A percentile compares a stretch with the other conserved stretches of the same genome.
phyloP scores from a whole-genome alignment of 2,797 vertebrate genomes.

The Hozukius guyotensis region DNA sequence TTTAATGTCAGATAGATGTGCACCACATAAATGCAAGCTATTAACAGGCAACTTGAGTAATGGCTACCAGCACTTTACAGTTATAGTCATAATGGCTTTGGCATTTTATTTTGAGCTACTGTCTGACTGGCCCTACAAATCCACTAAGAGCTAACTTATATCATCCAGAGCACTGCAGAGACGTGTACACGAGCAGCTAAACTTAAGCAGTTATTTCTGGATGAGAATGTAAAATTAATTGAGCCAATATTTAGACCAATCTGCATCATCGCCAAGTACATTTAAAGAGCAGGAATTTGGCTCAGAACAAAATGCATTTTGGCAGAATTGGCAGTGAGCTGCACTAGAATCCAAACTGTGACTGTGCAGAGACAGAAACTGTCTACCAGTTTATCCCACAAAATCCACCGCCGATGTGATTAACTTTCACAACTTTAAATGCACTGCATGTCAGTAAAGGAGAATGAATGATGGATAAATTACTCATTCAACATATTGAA shows the following conservation, averaged over 20 bases:
- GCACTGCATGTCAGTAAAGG: neutral
- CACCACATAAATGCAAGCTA: neutral
- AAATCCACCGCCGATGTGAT: neutral
- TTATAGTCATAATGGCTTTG: conserved; percentile 20
- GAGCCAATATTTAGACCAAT: conserved; percentile 36
- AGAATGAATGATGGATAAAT: neutral
- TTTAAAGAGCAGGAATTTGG: conserved; percentile 37
- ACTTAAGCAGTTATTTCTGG: conserved; percentile 11
- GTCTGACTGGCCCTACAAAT: conserved; percentile 31
- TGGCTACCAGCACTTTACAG: conserved; percentile 16
- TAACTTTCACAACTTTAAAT: neutral
- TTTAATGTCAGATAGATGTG: conserved; percentile 3
- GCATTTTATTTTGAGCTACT: conserved; percentile 33
- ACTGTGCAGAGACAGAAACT: conserved; percentile 1
- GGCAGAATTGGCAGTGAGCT: neutral
- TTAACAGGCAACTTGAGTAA: neutral
- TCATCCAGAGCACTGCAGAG: neutral
- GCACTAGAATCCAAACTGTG: neutral
- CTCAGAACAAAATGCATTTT: neutral
- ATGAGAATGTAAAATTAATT: conserved; percentile 36
- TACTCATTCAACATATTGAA: no score
- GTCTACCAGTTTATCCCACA: neutral
- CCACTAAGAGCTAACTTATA: neutral
- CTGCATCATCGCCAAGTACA: conserved; percentile 28
- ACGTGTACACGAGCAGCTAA: neutral